Evolutionary conservation across 2,113 vertebrate genomes (phyloP), one percentile per base, ranked within the genome.

Genomic region (Balaeniceps rex): DNA sequence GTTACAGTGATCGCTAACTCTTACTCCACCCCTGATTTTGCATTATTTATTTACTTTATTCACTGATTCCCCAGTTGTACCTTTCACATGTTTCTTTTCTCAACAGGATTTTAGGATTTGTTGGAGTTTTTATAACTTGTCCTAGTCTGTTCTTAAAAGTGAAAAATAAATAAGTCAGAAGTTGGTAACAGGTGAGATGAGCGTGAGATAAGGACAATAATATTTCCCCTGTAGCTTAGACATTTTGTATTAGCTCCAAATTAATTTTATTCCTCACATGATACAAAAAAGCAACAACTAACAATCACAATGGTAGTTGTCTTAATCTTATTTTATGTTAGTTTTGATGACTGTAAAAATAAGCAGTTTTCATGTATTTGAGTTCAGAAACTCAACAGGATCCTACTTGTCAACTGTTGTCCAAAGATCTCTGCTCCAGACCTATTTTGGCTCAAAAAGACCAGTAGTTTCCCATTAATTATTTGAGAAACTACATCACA

Each of bases 51-150:
- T 60, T 14, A 34, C 15, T 87, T 75, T 36, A 52, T 71, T 63
- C 12, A 33, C 19, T 63, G 19, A 68, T 19, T 91, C 2, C 8
- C 5, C 34, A 36, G 9, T 9, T 66, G 16, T 26, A 15, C 23
- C 31, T 88, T 71, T 54, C 14, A 31, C 6, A 57, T 2, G 1
- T 75, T 85, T 84, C 12, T 78, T 68, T 65, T 52, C 9, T 69
- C 38, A 78, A 11, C 26, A 57, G 13, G 4, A 0, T 69, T 87
- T 83, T 24, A 60, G n/a, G 18, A 5, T 31, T 34, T 77, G 1
- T 38, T 2, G 2, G 4, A 2, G 1, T 2, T 22, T n/a, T 60
- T 31, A 51, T 72, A 68, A 54, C 2, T 34, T 65, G 4, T 31
- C 21, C 8, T 74, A n/a, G 4, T 3, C 15, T 47, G 5, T 38